Conservation (phyloP, 2,888 invertebrate species). For the Trachelus troglodyta region DNA sequence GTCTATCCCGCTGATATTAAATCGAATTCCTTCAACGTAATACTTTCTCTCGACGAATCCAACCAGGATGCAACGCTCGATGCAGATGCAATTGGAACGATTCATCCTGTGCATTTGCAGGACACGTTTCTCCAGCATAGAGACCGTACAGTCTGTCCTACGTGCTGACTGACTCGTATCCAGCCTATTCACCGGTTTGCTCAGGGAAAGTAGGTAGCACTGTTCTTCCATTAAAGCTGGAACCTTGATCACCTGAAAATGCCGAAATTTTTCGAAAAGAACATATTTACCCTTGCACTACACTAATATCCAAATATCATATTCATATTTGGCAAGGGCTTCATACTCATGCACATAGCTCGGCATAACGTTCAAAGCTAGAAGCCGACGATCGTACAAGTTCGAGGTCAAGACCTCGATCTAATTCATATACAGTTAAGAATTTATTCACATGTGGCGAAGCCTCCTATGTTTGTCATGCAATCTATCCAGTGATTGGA, state of each 20-base stretch:
- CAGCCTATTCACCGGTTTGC: neutral
- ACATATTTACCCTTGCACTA: neutral
- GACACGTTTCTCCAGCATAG: neutral
- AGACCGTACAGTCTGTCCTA: neutral
- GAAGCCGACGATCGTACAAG: neutral
- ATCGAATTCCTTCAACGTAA: neutral
- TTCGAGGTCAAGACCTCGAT: neutral
- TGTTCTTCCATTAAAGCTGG: neutral
- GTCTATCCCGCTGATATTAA: neutral
- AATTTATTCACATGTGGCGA: neutral
- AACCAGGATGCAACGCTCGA: neutral
- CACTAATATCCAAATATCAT: neutral
- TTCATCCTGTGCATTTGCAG: neutral
- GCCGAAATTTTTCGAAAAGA: neutral
- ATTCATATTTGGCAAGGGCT: neutral
- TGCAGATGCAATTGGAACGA: neutral
- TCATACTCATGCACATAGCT: neutral
- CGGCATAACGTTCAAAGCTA: neutral
- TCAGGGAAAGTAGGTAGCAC: neutral
- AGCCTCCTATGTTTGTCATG: neutral
- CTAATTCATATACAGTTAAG: neutral
- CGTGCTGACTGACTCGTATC: neutral
- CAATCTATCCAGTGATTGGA: neutral
- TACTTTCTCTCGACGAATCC: neutral
- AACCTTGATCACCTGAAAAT: neutral